phyloP scores from a whole-genome alignment of 1,140 invertebrate genomes.

The Arion vulgaris region DNA sequence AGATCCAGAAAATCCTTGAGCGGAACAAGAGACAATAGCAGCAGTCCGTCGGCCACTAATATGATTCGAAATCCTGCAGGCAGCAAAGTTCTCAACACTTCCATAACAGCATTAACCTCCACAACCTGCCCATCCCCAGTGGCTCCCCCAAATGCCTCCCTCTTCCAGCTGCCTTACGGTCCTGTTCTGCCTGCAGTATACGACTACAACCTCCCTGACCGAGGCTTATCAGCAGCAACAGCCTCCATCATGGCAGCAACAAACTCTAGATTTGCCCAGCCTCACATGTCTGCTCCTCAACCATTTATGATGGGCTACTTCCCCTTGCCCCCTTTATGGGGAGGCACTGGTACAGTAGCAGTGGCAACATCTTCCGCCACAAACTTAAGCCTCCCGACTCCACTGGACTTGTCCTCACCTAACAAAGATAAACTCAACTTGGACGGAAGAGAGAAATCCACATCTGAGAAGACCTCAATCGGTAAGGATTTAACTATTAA shows the following conservation, averaged over 20 bases:
- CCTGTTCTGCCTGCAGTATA: conserved; percentile 48
- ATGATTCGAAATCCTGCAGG: neutral
- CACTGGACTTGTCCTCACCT: conserved; percentile 61
- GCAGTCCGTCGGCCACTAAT: neutral
- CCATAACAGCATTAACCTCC: neutral
- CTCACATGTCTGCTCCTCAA: conserved; percentile 23
- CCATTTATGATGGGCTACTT: conserved; percentile 51
- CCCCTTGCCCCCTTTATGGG: conserved; percentile 50
- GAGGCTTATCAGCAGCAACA: conserved; percentile 55
- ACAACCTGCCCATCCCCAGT: conserved; percentile 9
- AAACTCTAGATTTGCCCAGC: conserved; percentile 29
- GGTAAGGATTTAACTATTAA: neutral
- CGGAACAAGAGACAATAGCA: neutral
- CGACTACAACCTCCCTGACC: conserved; percentile 66
- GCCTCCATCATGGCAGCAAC: conserved; percentile 42
- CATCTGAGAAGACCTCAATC: neutral
- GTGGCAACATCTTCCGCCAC: conserved; percentile 41
- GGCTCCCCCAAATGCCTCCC: conserved; percentile 10
- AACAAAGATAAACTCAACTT: conserved; percentile 45
- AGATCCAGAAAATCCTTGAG: neutral
- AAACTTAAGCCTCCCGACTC: conserved; percentile 47
- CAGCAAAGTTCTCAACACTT: neutral
- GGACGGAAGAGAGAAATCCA: conserved; percentile 12
- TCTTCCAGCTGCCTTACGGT: conserved; percentile 26
- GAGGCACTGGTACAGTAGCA: conserved; percentile 46